phyloP scores from a whole-genome alignment of 2,888 invertebrate genomes.

The Ennomos quercinarius region DNA sequence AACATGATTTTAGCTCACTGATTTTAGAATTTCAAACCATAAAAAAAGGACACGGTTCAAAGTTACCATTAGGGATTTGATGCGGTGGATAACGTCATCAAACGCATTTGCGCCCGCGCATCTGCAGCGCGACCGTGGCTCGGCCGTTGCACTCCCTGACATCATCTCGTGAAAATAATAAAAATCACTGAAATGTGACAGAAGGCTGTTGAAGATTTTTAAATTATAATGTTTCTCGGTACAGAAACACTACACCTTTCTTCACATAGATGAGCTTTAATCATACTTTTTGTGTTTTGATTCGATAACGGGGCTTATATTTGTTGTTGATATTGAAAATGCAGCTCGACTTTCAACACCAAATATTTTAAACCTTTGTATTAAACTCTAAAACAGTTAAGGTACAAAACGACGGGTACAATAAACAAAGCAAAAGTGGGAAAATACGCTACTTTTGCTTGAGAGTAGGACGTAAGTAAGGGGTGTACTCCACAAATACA shows the following conservation, averaged over 20 bases:
- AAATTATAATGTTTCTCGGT: conserved; percentile 2
- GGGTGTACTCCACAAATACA: conserved; percentile 52
- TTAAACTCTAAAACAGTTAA: neutral
- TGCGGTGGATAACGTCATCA: conserved; percentile 38
- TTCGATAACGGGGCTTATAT: no score
- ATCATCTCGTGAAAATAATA: conserved; percentile 45
- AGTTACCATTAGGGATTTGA: conserved; percentile 43
- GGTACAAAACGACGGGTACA: neutral
- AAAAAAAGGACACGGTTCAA: conserved; percentile 36
- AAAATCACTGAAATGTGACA: conserved; percentile 37
- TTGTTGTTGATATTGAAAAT: no score
- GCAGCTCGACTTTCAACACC: no score
- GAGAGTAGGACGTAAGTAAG: conserved; percentile 47
- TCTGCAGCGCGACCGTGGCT: conserved; percentile 41
- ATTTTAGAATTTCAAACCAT: neutral
- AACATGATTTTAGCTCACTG: neutral
- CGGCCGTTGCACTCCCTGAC: conserved; percentile 55
- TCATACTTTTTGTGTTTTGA: no score
- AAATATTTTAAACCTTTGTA: neutral
- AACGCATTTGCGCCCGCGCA: conserved; percentile 50
- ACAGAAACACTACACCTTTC: conserved; percentile 13
- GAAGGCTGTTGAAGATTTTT: conserved; percentile 18
- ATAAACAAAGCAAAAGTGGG: conserved; percentile 11
- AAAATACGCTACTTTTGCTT: conserved; percentile 45
- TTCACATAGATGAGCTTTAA: no score